phyloP scores from a whole-genome alignment of 2,888 invertebrate species.

The Andrena minutula region DNA sequence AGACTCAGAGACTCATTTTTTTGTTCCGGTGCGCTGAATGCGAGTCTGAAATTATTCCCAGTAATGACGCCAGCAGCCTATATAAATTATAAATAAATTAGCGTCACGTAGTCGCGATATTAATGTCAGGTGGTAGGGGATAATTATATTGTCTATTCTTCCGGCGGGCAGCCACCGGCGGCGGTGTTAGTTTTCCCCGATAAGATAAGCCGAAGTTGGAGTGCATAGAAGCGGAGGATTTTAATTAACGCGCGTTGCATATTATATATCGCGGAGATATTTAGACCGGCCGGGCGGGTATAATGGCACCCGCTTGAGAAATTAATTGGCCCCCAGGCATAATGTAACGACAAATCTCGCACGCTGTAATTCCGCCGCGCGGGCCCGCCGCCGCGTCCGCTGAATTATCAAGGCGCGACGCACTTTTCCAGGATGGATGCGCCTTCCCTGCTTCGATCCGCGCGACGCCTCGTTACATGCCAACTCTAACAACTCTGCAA shows the following conservation, averaged over 20 bases:
- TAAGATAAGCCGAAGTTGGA: constrained; percentile 62
- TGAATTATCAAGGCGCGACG: constrained; percentile 18
- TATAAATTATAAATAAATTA: constrained; percentile 41
- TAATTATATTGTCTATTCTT: constrained; percentile 63
- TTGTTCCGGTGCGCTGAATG: not conserved
- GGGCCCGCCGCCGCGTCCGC: not conserved
- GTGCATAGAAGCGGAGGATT: constrained; percentile 61
- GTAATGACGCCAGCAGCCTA: not conserved
- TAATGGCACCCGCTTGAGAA: constrained; percentile 48
- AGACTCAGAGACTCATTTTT: no score
- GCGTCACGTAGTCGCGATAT: constrained; percentile 47
- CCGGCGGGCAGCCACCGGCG: constrained; percentile 41
- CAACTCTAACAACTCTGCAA: constrained; percentile 1
- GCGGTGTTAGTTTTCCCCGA: constrained; percentile 55
- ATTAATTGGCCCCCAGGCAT: constrained; percentile 54
- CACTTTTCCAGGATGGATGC: constrained; percentile 15
- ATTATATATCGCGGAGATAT: constrained; percentile 50
- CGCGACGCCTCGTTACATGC: not conserved
- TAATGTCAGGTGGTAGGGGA: constrained; percentile 48
- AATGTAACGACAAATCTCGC: constrained; percentile 57
- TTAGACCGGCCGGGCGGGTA: constrained; percentile 39
- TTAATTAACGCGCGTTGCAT: constrained; percentile 61
- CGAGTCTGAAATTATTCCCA: not conserved
- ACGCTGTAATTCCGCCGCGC: constrained; percentile 47
- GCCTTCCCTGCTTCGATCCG: constrained; percentile 2